Evolutionary conservation across 2,888 invertebrate species (phyloP), one percentile per base, ranked within the genome.

Genomic region (Clistopyga incitator): DNA sequence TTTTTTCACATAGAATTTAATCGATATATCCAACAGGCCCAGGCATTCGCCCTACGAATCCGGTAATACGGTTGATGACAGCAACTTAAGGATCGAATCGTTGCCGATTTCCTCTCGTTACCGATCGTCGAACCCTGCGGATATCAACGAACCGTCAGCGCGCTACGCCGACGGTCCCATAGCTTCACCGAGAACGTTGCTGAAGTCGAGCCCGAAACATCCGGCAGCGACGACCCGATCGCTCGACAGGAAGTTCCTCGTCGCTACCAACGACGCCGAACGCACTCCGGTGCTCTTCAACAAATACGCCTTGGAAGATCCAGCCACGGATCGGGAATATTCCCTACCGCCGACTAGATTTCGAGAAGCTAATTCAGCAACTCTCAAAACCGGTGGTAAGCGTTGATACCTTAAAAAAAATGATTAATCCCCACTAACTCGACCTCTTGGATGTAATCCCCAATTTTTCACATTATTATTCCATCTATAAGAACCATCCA

Each of bases 271-370:
- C 68, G 90, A 91, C 18, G 90, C 93, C 15, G 94, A 94, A 47
- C 94, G 94, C 83, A 94, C 95, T 0, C 95, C 96, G 0, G 95
- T 97, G 47, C 94, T 96, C 54, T 96, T 95, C 90, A 97, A 97
- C 91, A 95, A 95, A 87, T 97, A 97, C 90, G 96, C 96, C 0
- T 92, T 96, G 70, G 95, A 95, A 70, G 88, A 88, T 59, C 84
- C 86, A 13, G 61, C 20, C 8, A 20, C 18, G 10, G 38, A 10
- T 11, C n/a, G 64, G 38, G 64, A 64, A 10, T 38, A 42, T 64
- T 64, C 64, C 1, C 42, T 64, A 3, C 64, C 38, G 18, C 38
- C 64, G 18, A 38, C 34, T 8, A 34, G 38, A 11, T 42, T 64
- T n/a, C 64, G 20, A n/a, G 67, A 42, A 47, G 25, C 45, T 1